A percentile compares a stretch with the other conserved stretches of the same genome.
Conservation (phyloP, 2,113 vertebrate genomes). For the Clupea harengus region DNA sequence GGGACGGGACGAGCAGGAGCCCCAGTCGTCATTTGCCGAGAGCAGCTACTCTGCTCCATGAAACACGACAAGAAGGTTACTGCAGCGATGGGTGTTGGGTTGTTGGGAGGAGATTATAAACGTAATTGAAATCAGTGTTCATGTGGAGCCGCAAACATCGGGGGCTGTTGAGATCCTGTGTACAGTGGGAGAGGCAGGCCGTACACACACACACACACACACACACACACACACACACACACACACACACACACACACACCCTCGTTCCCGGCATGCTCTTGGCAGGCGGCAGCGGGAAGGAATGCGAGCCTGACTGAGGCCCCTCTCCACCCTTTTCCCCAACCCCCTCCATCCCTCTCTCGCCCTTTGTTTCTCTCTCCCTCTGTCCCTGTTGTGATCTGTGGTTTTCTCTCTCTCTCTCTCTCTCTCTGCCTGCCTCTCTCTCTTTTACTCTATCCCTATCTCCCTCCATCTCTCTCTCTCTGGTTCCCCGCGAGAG, state of each 20-base stretch:
- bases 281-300: not conserved
- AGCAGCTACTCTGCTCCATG: not conserved
- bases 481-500: slow-evolving; percentile 11
- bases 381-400: slow-evolving; percentile 28
- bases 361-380: slow-evolving; percentile 38
- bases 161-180: not conserved
- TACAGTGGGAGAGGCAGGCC: slow-evolving; percentile 14
- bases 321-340: slow-evolving; percentile 39
- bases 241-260: slow-evolving; percentile 19
- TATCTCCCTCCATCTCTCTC: not conserved
- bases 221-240: not conserved
- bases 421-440: slow-evolving; percentile 39
- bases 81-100: not conserved
- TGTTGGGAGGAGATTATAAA: too few relatives aligned
- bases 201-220: not conserved
- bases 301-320: slow-evolving; percentile 7
- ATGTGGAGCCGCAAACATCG: not conserved
- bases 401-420: slow-evolving; percentile 25
- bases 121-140: not conserved
- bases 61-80: not conserved
- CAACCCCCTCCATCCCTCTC: slow-evolving; percentile 13
- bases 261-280: slow-evolving; percentile 16
- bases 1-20: not conserved
- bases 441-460: slow-evolving; percentile 32
- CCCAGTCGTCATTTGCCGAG: not conserved